These are phyloP conservation scores for Oreochromis spilurus DNA, from an alignment of 2,113 vertebrate species.

Conservation along the genomic window DNA sequence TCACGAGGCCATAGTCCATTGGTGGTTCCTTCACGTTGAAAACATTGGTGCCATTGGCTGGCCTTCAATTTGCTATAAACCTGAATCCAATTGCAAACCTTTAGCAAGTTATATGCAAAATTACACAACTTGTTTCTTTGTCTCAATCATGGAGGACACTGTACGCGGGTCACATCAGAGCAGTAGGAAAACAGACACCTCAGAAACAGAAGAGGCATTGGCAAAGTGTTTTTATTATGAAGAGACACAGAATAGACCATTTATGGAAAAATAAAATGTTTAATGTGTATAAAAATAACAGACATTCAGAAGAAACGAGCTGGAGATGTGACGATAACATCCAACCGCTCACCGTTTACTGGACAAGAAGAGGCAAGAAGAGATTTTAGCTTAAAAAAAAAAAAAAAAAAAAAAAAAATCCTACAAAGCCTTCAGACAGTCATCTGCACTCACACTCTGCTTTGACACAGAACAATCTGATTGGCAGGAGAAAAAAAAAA, in stretches of 20 bases:
- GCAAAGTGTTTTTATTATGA: slow-evolving; percentile 74
- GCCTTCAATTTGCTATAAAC: neutral
- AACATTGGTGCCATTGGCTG: neutral
- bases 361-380: neutral
- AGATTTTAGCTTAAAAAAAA: neutral
- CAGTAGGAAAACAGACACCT: neutral
- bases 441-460: neutral
- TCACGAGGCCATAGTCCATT: neutral
- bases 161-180: neutral
- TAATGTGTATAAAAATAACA: slow-evolving; percentile 60
- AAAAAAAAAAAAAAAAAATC: neutral
- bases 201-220: neutral
- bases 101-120: neutral
- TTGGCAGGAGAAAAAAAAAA: neutral
- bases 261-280: slow-evolving; percentile 58
- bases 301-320: slow-evolving; percentile 17
- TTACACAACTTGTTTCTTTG: neutral
- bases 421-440: neutral
- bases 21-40: neutral
- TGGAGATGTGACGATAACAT: neutral
- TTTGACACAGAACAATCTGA: neutral
- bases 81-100: neutral
- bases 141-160: neutral
- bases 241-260: slow-evolving; percentile 54
- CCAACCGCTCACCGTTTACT: neutral